Conservation (phyloP, 2,113 vertebrate species). For the Heterotis niloticus region DNA sequence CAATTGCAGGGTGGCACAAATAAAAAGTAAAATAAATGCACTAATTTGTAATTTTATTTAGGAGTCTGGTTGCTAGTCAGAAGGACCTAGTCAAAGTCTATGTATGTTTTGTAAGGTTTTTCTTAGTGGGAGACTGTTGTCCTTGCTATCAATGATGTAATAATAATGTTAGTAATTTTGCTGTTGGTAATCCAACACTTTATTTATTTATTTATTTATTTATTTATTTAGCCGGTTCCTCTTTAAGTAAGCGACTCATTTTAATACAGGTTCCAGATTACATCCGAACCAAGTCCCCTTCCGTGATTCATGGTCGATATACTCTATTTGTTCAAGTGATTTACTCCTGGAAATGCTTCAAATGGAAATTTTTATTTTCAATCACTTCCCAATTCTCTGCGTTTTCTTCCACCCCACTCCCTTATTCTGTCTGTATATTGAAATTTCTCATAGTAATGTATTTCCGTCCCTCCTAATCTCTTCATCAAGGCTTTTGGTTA, state of each 20-base stretch:
- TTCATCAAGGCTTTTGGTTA: conserved; percentile 78
- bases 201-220: conserved; percentile 28
- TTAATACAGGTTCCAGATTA: conserved; percentile 63
- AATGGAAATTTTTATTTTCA: conserved; percentile 44
- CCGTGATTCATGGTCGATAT: conserved; percentile 56
- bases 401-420: background rate
- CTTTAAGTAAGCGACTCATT: conserved; percentile 53
- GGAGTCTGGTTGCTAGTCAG: too few species aligned
- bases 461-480: conserved; percentile 69
- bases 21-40: too few species aligned
- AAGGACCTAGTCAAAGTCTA: too few species aligned
- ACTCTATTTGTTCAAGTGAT: conserved; percentile 63
- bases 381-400: background rate
- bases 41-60: too few species aligned
- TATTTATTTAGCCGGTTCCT: conserved; percentile 44
- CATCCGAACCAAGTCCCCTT: conserved; percentile 57
- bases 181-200: conserved; percentile 44
- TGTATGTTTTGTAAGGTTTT: too few species aligned
- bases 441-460: conserved; percentile 66
- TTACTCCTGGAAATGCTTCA: conserved; percentile 64
- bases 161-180: conserved; percentile 62
- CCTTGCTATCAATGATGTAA: conserved; percentile 48
- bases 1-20: too few species aligned
- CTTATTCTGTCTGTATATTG: conserved; percentile 59
- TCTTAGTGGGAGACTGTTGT: too few species aligned